Base-by-base conservation (phyloP, 1,140 invertebrate species). In the Reticulitermes speratus region DNA sequence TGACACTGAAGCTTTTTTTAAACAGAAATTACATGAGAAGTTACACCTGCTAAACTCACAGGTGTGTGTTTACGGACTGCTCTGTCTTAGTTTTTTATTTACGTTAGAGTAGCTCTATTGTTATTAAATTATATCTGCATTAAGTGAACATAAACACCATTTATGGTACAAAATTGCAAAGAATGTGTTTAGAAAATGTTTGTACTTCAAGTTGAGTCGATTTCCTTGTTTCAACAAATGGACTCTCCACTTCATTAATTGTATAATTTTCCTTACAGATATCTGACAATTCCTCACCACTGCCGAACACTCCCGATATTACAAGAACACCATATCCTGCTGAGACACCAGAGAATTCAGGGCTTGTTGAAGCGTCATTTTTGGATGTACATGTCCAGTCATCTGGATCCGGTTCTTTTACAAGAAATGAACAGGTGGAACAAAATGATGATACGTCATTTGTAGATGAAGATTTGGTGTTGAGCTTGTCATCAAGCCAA, bases 241-340 rank as follows among this genome's bases (percentile, higher is more conserved):
- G 0, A 9, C 0, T n/a, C 21, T 32, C 30, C 6, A 9, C 30
- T 23, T 82, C 14, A 82, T 30, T 44, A 30, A 32, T 25, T 82
- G 25, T 82, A 30, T 44, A 82, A 82, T 82, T 82, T 30, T 82
- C 52, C 0, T 75, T 30, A 25, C 16, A 75, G 65, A 7, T 75
- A 30, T 75, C 65, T 75, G n/a, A 75, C n/a, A 75, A 30, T 84
- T 84, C 83, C n/a, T 30, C 9, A 7, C 8, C 83, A 44, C 19
- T 55, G 19, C 52, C 19, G 9, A 8, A 83, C 16, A 83, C 3
- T 44, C 82, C 82, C 1, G 38, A 44, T 11, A 8, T 23, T 44
- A 30, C 38, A 21, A 48, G 23, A 12, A 85, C 38, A 19, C 55
- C 84, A 21, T 85, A 85, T 85, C 84, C 84, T 65, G 84, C 84